These are phyloP conservation scores for Myopa tessellatipennis DNA, from an alignment of 2,888 invertebrate genomes.

Conservation along the genomic window DNA sequence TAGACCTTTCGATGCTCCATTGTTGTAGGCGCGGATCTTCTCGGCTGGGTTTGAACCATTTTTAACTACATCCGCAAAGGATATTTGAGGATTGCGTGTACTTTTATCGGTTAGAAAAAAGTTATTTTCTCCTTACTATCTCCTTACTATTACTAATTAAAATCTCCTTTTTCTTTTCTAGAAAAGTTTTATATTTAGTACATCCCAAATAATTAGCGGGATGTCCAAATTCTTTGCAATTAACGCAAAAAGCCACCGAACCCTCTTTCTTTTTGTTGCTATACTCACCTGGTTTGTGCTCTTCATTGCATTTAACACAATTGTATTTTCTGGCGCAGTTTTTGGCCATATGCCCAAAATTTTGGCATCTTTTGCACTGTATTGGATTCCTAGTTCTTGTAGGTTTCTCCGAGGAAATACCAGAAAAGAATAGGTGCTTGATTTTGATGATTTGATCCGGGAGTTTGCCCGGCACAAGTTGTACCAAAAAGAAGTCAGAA, in stretches of 20 bases:
- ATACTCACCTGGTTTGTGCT: neutral
- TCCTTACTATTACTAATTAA: neutral
- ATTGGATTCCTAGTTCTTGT: too few relatives aligned
- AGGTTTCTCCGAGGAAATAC: too few relatives aligned
- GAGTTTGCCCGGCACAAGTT: too few relatives aligned
- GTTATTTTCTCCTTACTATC: neutral
- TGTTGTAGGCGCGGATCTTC: neutral
- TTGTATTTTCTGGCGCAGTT: neutral
- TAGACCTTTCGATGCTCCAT: neutral
- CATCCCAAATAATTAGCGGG: conserved; percentile 6
- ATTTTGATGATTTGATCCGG: too few relatives aligned
- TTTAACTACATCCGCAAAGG: neutral
- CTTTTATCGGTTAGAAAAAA: neutral
- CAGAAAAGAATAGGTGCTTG: too few relatives aligned
- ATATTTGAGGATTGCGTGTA: neutral
- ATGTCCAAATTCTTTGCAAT: conserved; percentile 6
- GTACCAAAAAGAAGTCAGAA: too few relatives aligned
- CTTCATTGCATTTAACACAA: neutral
- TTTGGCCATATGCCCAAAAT: neutral
- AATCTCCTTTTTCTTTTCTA: neutral
- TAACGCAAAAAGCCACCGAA: neutral
- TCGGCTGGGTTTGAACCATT: neutral
- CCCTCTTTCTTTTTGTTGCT: neutral
- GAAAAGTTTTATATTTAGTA: neutral
- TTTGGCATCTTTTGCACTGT: too few relatives aligned